These are phyloP conservation scores for Lordiphosa collinella DNA, from an alignment of 1,140 invertebrate genomes.

Conservation along the genomic window DNA sequence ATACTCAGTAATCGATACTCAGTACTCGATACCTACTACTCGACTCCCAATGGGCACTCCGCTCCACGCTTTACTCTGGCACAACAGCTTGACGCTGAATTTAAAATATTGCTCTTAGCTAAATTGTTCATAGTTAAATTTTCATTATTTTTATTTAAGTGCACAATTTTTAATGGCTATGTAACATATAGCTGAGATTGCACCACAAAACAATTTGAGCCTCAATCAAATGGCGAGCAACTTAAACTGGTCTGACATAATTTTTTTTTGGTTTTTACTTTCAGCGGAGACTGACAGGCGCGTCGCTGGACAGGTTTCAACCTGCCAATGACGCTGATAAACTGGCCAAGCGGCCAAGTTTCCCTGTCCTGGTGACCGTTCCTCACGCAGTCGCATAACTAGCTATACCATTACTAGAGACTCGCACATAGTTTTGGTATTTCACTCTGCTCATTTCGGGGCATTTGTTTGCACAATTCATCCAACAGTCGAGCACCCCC, in stretches of 20 bases:
- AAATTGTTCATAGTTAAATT: conserved; percentile 7
- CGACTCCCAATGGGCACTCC: no score
- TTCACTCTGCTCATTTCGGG: conserved; percentile 29
- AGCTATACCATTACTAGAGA: not conserved
- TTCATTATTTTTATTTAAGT: conserved; percentile 8
- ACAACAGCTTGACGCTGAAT: no score
- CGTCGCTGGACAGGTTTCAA: conserved; percentile 1
- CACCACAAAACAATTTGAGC: conserved; percentile 1
- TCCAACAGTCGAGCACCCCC: conserved; percentile 33
- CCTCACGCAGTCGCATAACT: conserved; percentile 16
- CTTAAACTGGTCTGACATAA: conserved; percentile 68
- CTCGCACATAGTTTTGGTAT: conserved; percentile 3
- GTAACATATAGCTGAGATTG: not conserved
- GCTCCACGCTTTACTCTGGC: no score
- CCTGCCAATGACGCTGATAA: conserved; percentile 27
- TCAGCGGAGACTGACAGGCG: conserved; percentile 15
- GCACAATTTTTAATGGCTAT: no score
- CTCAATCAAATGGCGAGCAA: conserved; percentile 13
- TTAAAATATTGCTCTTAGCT: no score
- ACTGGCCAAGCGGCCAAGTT: conserved; percentile 24
- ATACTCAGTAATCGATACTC: no score
- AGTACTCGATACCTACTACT: no score
- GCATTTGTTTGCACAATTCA: conserved; percentile 66
- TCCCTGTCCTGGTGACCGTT: conserved; percentile 6
- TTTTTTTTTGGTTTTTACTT: conserved; percentile 15